Evolutionary conservation across 2,888 invertebrate genomes (phyloP), one percentile per base, ranked within the genome.

Genomic region (Venusia cambrica): DNA sequence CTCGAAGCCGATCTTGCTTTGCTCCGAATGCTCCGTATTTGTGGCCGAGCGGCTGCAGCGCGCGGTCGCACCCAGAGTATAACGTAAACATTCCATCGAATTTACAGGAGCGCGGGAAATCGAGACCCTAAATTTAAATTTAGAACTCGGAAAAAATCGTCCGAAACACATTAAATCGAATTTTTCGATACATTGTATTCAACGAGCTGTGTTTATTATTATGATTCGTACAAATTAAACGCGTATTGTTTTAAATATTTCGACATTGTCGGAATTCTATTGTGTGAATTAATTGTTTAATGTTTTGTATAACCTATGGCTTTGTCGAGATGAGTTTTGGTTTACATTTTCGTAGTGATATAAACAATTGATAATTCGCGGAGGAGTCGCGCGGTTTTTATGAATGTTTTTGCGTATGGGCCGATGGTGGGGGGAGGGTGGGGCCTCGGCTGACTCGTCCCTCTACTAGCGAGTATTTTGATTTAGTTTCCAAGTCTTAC

Each of bases 401-500:
- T 78, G 81, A 79, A 80, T 81, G 85, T 85, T 85, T 87, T 87
- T 84, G 83, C 83, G 80, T 78, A 62, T 66, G 58, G 72, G 37
- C 28, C 49, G 43, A 48, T 72, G 70, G 85, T 73, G 83, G 85
- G 85, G 80, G 79, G 59, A 76, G 83, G 85, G 85, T 79, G 85
- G 84, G 79, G 85, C 85, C 67, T 79, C 58, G 36, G 59, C 51
- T 63, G 85, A 76, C 68, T 80, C 85, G 85, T 83, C 85, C 85
- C 85, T 84, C 84, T 80, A 68, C 80, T 78, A 83, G 79, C 78
- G 71, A 68, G 80, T 87, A 87, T 87, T 87, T 85, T 87, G 85
- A 87, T 85, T 87, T 87, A 87, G 85, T 85, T 87, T 85, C 79
- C 72, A 67, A 84, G 73, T 77, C 83, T 84, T 84, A 85, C 84